Evolutionary conservation across 2,797 vertebrate species (phyloP), one percentile per base, ranked within the genome.

Genomic region (Cichlasoma orientale): DNA sequence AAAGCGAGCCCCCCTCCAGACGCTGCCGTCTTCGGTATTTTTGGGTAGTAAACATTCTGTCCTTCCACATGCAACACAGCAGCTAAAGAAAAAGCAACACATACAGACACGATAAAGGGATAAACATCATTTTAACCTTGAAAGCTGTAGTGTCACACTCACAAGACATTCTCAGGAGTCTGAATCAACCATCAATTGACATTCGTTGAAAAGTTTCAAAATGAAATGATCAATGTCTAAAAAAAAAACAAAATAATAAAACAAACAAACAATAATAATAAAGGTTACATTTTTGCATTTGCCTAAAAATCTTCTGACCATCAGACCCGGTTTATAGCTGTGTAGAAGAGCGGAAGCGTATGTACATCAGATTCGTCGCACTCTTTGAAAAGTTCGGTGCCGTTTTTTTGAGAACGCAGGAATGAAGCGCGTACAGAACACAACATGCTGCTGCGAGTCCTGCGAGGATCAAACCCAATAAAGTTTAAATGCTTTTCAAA

Each of bases 91-190:
- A 84, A 90, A 87, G 14, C 71, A 81, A 91, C 80, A 75, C 83
- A 68, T 81, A 78, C 80, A 90, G 76, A 92, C 72, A 79, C 44
- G 69, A 83, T 83, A 80, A 89, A 86, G 79, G 83, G 84, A 88
- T 77, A 56, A 84, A 88, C 57, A 33, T 77, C 69, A 89, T 86
- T 82, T 81, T 79, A 77, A 82, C 31, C 76, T 87, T 69, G 54
- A 82, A 86, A 68, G 82, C 73, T 81, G 89, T 91, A 92, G 90
- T 92, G 90, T 92, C 80, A 86, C 81, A 89, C 88, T 80, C 77
- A 89, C 86, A 88, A 89, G 85, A 93, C 86, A 80, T 87, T 92
- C 85, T 80, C 80, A 79, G 83, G 77, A 84, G 76, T 79, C 75
- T 86, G 78, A 85, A 89, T 81, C 77, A 82, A 82, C 82, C 75